phyloP scores from a whole-genome alignment of 2,113 vertebrate genomes.

The Corythornis cristatus region DNA sequence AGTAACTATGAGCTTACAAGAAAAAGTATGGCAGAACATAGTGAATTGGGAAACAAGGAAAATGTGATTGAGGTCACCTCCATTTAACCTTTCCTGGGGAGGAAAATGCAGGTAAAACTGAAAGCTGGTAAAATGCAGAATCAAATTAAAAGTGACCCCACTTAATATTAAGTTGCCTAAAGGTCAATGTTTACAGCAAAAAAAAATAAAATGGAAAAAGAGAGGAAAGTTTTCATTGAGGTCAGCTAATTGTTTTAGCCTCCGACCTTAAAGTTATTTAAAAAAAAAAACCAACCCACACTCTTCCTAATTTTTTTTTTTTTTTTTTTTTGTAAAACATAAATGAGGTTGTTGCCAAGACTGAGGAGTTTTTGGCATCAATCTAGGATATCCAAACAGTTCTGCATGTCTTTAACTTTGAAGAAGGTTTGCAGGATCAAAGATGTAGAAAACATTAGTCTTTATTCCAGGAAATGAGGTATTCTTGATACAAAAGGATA shows the following conservation, averaged over 20 bases:
- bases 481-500: not conserved
- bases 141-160: not conserved
- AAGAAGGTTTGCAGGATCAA: not conserved
- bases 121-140: not conserved
- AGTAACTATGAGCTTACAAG: not conserved
- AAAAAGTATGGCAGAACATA: not conserved
- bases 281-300: not conserved
- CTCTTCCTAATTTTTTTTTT: too few relatives aligned
- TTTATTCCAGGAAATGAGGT: not conserved
- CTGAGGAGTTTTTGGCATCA: not conserved
- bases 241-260: not conserved
- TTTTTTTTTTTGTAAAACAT: not conserved
- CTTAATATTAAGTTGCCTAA: conserved; percentile 6
- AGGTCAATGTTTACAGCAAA: not conserved
- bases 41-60: not conserved
- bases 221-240: not conserved
- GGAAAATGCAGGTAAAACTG: not conserved
- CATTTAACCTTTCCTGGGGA: not conserved
- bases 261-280: not conserved
- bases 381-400: not conserved
- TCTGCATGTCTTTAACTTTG: not conserved
- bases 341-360: not conserved
- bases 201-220: not conserved
- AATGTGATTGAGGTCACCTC: conserved; percentile 11
- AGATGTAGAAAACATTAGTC: not conserved